phyloP scores from a whole-genome alignment of 2,888 invertebrate genomes.

The Caenorhabditis japonica region DNA sequence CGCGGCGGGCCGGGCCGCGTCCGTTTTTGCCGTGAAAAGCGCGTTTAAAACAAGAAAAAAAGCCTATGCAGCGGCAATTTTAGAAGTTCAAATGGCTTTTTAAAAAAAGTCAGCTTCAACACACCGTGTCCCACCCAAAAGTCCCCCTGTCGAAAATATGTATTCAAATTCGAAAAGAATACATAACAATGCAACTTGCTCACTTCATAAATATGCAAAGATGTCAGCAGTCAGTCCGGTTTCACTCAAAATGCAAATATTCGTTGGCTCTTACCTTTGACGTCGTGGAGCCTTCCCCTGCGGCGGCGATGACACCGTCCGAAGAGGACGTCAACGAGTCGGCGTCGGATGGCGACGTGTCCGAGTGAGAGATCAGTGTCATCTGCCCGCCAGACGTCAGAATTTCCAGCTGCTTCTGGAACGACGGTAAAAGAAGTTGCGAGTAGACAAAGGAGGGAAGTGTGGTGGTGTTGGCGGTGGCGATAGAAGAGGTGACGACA shows the following conservation, averaged over 20 bases:
- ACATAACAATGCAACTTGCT: background rate
- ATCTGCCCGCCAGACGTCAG: slow-evolving; percentile 15
- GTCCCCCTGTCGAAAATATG: too few relatives aligned
- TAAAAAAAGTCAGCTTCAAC: too few relatives aligned
- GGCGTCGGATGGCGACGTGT: slow-evolving; percentile 45
- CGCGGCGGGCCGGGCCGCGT: too few relatives aligned
- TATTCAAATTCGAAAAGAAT: too few relatives aligned
- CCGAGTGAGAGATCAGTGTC: slow-evolving; percentile 16
- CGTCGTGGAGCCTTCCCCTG: slow-evolving; percentile 15
- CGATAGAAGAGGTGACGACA: slow-evolving; percentile 20
- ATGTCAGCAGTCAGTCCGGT: slow-evolving; percentile 5
- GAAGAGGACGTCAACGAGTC: slow-evolving; percentile 41
- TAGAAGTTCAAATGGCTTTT: too few relatives aligned
- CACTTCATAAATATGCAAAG: slow-evolving; percentile 49
- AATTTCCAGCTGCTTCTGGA: slow-evolving; percentile 40
- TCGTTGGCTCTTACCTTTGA: slow-evolving; percentile 22
- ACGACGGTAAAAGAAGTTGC: slow-evolving; percentile 17
- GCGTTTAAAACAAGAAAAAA: too few relatives aligned
- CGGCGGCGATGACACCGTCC: slow-evolving; percentile 3
- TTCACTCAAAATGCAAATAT: slow-evolving; percentile 43
- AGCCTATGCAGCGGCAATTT: background rate
- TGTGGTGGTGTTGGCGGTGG: background rate
- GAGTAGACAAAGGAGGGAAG: slow-evolving; percentile 13
- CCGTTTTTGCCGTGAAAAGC: too few relatives aligned
- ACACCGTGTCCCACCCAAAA: too few relatives aligned